phyloP scores from a whole-genome alignment of 2,113 vertebrate genomes.

The Camelus bactrianus region DNA sequence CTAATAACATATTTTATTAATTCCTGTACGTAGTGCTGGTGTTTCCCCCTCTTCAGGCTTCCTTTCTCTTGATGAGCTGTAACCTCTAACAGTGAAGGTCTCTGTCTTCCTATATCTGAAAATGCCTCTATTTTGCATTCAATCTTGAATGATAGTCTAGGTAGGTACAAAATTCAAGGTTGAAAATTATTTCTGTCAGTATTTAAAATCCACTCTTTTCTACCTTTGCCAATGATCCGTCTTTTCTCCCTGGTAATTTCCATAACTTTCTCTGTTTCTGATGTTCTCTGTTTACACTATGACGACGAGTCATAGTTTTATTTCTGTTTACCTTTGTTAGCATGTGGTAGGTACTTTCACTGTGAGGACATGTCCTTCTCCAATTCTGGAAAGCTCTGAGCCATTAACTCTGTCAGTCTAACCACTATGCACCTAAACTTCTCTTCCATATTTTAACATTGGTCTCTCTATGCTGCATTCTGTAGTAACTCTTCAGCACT shows the following conservation, averaged over 20 bases:
- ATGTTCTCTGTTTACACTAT: background rate
- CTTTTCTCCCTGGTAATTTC: background rate
- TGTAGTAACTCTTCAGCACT: background rate
- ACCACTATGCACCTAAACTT: background rate
- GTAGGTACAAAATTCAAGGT: background rate
- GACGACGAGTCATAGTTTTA: background rate
- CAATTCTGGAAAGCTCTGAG: background rate
- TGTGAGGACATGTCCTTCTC: background rate
- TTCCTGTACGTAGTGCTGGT: background rate
- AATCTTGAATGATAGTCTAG: background rate
- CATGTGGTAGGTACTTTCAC: background rate
- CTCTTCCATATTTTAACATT: background rate
- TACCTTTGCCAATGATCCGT: background rate
- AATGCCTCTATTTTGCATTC: background rate
- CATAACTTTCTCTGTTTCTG: background rate
- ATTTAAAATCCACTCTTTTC: background rate
- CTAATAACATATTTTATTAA: background rate
- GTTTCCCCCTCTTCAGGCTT: background rate
- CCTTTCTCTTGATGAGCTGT: background rate
- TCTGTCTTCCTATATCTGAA: background rate
- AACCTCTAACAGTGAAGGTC: background rate
- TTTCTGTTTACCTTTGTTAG: background rate
- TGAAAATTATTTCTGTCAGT: background rate
- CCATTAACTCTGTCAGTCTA: background rate
- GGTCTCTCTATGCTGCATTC: background rate